Conservation (phyloP, 1,140 invertebrate species). For the Lasioglossum baleicum region DNA sequence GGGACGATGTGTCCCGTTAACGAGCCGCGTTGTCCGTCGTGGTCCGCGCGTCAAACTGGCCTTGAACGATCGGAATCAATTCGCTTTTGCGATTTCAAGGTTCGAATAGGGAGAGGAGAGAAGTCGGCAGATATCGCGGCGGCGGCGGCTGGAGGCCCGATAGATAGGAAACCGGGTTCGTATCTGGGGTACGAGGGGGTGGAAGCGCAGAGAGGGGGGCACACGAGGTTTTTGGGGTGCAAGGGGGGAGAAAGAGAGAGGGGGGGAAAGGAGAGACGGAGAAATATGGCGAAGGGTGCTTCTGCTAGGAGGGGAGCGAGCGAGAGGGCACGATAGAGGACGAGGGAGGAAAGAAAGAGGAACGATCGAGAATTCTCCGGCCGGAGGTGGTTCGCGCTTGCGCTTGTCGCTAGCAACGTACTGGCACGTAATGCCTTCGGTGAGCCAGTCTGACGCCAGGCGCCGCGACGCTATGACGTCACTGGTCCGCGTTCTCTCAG, state of each 20-base stretch:
- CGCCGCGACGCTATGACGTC: constrained; percentile 77
- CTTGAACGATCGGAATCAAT: not conserved
- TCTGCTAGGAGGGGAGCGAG: not conserved
- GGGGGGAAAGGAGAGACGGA: not conserved
- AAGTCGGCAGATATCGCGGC: not conserved
- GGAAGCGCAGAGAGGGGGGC: not conserved
- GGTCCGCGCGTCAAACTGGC: no score
- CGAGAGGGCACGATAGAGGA: not conserved
- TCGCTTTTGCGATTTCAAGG: not conserved
- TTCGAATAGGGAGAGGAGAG: not conserved
- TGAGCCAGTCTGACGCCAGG: constrained; percentile 77
- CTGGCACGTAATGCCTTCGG: constrained; percentile 51
- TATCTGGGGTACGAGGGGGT: not conserved
- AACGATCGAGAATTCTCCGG: constrained; percentile 38
- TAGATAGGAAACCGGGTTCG: constrained; percentile 1
- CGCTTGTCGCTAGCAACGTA: constrained; percentile 53
- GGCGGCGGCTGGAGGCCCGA: not conserved
- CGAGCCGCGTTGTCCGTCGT: no score
- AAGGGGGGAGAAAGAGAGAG: not conserved
- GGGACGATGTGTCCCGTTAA: no score
- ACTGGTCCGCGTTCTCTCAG: constrained; percentile 66
- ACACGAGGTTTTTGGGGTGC: not conserved
- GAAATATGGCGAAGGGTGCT: not conserved
- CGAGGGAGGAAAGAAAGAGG: constrained; percentile 16
- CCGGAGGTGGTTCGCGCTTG: constrained; percentile 58